Evolutionary conservation across 2,797 vertebrate genomes (phyloP).

Genomic region (Meriones psammophilus): DNA sequence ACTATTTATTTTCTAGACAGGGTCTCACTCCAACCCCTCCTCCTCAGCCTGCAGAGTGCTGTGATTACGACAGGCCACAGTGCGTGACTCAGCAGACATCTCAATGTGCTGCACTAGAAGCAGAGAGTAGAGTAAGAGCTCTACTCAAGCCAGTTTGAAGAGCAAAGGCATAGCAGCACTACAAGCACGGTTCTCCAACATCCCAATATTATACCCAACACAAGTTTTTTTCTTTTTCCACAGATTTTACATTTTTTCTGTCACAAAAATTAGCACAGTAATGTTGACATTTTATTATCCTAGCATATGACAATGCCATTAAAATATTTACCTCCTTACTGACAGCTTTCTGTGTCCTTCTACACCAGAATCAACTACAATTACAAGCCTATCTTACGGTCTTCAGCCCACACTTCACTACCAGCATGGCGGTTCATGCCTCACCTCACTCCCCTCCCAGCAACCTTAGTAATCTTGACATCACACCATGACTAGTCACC

Average conservation of each 20-base stretch:
- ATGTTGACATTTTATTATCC: background rate
- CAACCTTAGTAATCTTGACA: background rate
- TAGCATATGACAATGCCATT: background rate
- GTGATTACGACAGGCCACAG: background rate
- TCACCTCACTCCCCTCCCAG: background rate
- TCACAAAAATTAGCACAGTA: constrained; percentile 10
- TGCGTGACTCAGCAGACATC: background rate
- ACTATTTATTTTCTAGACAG: background rate
- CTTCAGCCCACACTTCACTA: background rate
- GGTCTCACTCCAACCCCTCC: background rate
- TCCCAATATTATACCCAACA: background rate
- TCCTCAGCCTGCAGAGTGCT: background rate
- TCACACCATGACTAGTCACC: constrained; percentile 19
- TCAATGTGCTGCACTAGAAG: background rate
- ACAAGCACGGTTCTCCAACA: background rate
- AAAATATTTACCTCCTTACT: background rate
- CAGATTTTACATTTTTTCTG: background rate
- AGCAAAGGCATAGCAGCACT: constrained; percentile 26
- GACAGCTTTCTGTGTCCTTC: background rate
- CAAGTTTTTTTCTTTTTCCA: background rate
- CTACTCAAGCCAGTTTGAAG: background rate
- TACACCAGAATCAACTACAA: background rate
- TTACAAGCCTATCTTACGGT: background rate
- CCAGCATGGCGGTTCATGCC: background rate
- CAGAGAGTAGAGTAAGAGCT: background rate